phyloP scores from a whole-genome alignment of 2,797 vertebrate genomes.

The Anolis apletophallus region DNA sequence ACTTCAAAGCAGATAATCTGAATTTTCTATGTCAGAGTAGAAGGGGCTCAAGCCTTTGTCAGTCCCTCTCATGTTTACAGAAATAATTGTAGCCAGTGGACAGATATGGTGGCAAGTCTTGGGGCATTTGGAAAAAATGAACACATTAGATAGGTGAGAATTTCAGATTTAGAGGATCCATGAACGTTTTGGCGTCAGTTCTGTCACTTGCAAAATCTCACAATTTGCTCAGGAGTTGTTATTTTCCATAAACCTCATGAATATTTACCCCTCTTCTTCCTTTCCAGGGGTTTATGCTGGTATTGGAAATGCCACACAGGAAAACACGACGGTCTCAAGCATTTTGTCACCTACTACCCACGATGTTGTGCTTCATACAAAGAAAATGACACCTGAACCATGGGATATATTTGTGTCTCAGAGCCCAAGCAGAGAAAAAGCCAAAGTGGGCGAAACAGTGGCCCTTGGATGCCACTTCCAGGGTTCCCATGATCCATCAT shows the following conservation, averaged over 20 bases:
- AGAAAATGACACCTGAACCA: constrained; percentile 20
- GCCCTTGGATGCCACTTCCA: constrained; percentile 68
- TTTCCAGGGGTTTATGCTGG: constrained; percentile 48
- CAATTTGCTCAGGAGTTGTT: background rate
- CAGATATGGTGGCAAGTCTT: too few relatives aligned
- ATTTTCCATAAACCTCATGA: background rate
- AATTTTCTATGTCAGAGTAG: too few relatives aligned
- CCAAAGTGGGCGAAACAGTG: constrained; percentile 74
- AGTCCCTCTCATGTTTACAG: too few relatives aligned
- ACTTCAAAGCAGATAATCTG: too few relatives aligned
- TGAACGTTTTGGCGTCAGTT: background rate
- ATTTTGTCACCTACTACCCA: background rate
- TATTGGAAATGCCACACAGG: constrained; percentile 18
- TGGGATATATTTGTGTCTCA: constrained; percentile 62
- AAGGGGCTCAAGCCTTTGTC: too few relatives aligned
- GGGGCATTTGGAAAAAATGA: too few relatives aligned
- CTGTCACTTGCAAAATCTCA: background rate
- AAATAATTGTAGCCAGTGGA: too few relatives aligned
- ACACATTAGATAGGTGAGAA: too few relatives aligned
- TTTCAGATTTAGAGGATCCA: too few relatives aligned
- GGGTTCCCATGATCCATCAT: background rate
- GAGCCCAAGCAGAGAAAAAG: constrained; percentile 72
- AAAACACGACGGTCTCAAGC: background rate
- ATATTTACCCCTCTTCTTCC: constrained; percentile 47
- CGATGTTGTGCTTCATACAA: background rate